Base-by-base conservation (phyloP, 2,888 invertebrate genomes). In the Nezara viridula region DNA sequence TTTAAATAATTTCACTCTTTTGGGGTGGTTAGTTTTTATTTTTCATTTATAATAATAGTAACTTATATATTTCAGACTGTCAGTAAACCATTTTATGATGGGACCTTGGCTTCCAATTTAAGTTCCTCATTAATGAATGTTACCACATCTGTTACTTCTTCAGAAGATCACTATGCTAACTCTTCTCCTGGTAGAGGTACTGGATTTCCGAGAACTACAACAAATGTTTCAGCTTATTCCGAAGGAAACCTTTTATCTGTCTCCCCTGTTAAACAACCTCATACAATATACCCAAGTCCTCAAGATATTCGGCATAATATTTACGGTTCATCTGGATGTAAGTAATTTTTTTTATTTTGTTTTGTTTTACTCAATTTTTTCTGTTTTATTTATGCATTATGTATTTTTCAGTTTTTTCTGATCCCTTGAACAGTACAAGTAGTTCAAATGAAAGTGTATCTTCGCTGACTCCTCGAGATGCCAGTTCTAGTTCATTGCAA, bases 391-490 rank as follows among this genome's bases (percentile, higher is more conserved):
- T 55, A 85, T 27, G 27, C 14, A 86, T 90, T 66, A n/a, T 85
- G 47, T 85, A 24, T 88, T 86, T 90, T 89, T 49, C 90, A 91
- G 91, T 90, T 90, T 89, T 90, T 88, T 90, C 92, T 88, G 91
- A 91, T 88, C 89, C 90, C 21, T 60, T 91, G 87, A 91, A 92
- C 91, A 94, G 94, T 90, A 96, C 96, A 32, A 96, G 97, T 93
- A 97, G 97, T 93, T 97, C 97, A 37, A 96, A 96, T 91, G 97
- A 98, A 94, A 97, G 97, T 0, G 96, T 97, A 86, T 96, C 96
- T 91, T 96, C 96, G 14, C 90, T 97, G 86, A 96, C 96, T 90
- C 91, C 91, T 2, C 88, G 90, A 87, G 91, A 91, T 81, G 86
- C 91, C 19, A 90, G 90, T 77, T 90, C 91, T 88, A 89, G 90